A percentile compares a stretch with the other conserved stretches of the same genome.
Conservation (phyloP, 2,113 vertebrate genomes). For the Alces alces region DNA sequence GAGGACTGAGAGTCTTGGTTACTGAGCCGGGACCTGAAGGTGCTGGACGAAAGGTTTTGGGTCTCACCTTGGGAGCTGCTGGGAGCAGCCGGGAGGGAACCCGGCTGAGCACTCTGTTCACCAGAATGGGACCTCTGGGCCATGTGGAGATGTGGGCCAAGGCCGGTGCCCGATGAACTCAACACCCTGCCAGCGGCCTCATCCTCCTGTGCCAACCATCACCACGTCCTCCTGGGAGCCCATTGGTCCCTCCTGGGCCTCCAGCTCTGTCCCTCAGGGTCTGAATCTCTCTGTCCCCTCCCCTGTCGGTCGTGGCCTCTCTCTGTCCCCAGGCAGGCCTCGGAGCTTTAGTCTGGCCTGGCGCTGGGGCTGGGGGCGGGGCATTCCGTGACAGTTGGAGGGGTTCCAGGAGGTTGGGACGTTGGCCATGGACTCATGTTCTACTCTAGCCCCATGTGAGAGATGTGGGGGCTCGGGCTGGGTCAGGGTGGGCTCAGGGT, state of each 20-base stretch:
- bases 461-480: neutral
- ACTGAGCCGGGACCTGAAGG: neutral
- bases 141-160: neutral
- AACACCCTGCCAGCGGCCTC: neutral
- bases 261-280: neutral
- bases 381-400: conserved; percentile 67
- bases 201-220: neutral
- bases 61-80: neutral
- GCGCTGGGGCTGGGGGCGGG: neutral
- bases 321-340: neutral
- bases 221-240: neutral
- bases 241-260: neutral
- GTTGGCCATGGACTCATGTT: conserved; percentile 24
- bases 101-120: neutral
- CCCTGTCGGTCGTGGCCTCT: neutral
- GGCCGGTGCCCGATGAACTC: neutral
- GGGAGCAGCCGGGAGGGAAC: neutral
- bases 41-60: rapidly evolving
- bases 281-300: neutral
- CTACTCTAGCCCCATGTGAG: neutral
- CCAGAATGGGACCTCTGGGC: neutral
- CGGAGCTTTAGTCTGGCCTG: neutral
- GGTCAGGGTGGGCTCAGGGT: neutral
- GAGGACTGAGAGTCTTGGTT: rapidly evolving
- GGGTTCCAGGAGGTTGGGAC: conserved; percentile 44